Evolutionary conservation across 2,888 invertebrate genomes (phyloP).

Genomic region (Macrophya annulata): DNA sequence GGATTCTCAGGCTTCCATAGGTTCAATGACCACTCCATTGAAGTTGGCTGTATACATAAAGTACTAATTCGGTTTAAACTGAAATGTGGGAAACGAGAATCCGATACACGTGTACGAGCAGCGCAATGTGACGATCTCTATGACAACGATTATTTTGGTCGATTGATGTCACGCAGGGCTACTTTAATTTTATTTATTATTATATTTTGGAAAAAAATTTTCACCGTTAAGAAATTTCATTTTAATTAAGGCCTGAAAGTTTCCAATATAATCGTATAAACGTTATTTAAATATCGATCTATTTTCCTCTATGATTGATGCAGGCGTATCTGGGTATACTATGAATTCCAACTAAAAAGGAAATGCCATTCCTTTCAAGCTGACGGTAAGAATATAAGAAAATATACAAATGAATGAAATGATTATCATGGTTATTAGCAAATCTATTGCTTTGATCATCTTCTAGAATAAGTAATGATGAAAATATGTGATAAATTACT

Average conservation of each 20-base stretch:
- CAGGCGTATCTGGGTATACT: not conserved
- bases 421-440: not conserved
- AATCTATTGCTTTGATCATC: not conserved
- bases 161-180: not conserved
- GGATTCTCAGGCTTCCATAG: slow-evolving; percentile 36
- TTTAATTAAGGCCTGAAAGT: not conserved
- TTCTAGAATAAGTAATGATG: slow-evolving; percentile 1
- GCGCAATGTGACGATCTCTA: slow-evolving; percentile 34
- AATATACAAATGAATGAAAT: not conserved
- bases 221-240: not conserved
- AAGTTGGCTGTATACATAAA: not conserved
- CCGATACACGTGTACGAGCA: slow-evolving; percentile 21
- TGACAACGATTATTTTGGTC: slow-evolving; percentile 23
- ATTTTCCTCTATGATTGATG: not conserved
- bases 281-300: not conserved
- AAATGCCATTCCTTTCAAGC: not conserved
- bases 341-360: not conserved
- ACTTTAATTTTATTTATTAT: slow-evolving; percentile 50
- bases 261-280: not conserved
- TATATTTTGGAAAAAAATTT: not conserved
- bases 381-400: too few species aligned
- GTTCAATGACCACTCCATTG: slow-evolving; percentile 45
- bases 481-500: not conserved
- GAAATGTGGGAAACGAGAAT: not conserved
- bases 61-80: slow-evolving; percentile 6